Evolutionary conservation across 2,888 invertebrate species (phyloP).

Genomic region (Junonia oenone): DNA sequence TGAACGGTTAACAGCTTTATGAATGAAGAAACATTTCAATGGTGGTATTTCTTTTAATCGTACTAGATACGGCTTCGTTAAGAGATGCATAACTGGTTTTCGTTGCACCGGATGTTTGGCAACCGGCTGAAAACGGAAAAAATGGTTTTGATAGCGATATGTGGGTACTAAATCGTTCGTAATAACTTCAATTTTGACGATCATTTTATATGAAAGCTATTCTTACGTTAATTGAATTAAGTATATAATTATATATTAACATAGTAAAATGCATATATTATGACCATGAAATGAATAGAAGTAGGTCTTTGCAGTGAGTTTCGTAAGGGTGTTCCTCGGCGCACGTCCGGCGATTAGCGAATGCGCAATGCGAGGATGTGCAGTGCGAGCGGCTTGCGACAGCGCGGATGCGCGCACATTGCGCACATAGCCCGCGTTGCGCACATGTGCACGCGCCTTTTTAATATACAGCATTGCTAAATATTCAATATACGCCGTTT

Average conservation of each 20-base stretch:
- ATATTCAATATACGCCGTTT: slow-evolving; percentile 64
- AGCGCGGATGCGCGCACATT: slow-evolving; percentile 71
- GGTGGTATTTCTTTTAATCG: slow-evolving; percentile 23
- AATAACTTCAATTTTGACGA: neutral
- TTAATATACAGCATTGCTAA: slow-evolving; percentile 73
- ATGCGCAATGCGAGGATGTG: slow-evolving; percentile 73
- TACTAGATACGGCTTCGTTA: slow-evolving; percentile 27
- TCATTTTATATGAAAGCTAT: neutral
- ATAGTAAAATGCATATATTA: neutral
- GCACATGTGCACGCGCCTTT: slow-evolving; percentile 53
- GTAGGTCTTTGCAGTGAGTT: slow-evolving; percentile 31
- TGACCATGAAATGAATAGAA: slow-evolving; percentile 25
- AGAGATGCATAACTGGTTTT: slow-evolving; percentile 23
- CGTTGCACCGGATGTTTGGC: slow-evolving; percentile 25
- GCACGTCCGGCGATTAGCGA: slow-evolving; percentile 72
- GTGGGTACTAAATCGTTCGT: neutral
- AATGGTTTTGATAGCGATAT: slow-evolving; percentile 10
- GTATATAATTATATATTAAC: neutral
- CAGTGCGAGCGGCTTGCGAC: slow-evolving; percentile 66
- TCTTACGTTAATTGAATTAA: neutral
- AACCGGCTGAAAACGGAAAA: slow-evolving; percentile 22
- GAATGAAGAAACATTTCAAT: slow-evolving; percentile 24
- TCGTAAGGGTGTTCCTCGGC: slow-evolving; percentile 64
- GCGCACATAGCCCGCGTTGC: slow-evolving; percentile 65
- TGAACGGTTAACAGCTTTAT: slow-evolving; percentile 27